phyloP scores from a whole-genome alignment of 2,888 invertebrate species.

The Aleiodes alternator region DNA sequence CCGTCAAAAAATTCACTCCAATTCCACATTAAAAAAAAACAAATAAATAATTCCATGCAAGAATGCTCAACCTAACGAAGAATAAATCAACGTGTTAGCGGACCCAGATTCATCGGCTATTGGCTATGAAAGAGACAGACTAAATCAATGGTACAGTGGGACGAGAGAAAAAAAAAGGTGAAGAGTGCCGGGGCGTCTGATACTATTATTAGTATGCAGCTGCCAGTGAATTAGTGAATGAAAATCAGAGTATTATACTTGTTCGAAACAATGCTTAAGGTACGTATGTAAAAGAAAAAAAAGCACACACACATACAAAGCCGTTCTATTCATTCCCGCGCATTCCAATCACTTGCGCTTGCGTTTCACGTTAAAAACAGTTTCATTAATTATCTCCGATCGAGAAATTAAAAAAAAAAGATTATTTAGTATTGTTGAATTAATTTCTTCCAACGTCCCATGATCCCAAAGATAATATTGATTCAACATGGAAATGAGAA shows the following conservation, averaged over 20 bases:
- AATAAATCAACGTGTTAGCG: constrained; percentile 8
- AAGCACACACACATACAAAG: background rate
- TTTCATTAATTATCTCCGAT: constrained; percentile 43
- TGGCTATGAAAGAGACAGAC: constrained; percentile 30
- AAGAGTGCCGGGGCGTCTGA: constrained; percentile 61
- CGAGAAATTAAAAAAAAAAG: background rate
- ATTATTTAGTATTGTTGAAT: too few relatives aligned
- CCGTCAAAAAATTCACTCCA: too few relatives aligned
- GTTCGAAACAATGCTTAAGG: constrained; percentile 64
- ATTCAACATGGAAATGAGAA: too few relatives aligned
- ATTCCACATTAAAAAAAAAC: too few relatives aligned
- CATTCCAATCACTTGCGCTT: constrained; percentile 40
- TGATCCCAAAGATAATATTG: too few relatives aligned
- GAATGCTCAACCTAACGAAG: background rate
- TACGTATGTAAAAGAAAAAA: constrained; percentile 2
- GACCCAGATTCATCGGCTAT: constrained; percentile 19
- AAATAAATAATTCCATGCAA: too few relatives aligned
- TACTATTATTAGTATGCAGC: constrained; percentile 71
- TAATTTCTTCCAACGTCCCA: too few relatives aligned
- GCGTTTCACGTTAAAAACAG: constrained; percentile 29
- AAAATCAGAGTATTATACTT: constrained; percentile 59
- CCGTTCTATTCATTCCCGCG: constrained; percentile 21
- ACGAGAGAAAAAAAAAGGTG: constrained; percentile 47
- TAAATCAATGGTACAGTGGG: constrained; percentile 5
- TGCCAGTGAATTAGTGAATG: constrained; percentile 70